Conservation (phyloP, 2,113 vertebrate genomes). For the Hypomesus transpacificus region DNA sequence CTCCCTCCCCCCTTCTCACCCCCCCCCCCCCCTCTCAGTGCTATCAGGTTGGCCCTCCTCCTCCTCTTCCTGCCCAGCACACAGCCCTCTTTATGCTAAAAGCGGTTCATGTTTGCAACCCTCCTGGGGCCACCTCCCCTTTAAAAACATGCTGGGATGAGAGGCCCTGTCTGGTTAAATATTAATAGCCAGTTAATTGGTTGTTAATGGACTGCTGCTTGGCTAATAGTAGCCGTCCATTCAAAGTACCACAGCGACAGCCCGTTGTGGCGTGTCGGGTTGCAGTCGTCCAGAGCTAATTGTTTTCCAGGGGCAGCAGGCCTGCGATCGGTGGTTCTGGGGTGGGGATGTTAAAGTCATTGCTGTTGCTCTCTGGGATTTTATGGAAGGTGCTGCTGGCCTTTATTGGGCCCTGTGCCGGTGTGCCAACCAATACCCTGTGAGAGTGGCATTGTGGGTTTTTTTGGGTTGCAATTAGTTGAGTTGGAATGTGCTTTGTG, state of each 20-base stretch:
- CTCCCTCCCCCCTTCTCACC: no score
- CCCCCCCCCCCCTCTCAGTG: constrained; percentile 36
- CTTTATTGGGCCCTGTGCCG: constrained; percentile 11
- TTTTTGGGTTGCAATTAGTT: neutral
- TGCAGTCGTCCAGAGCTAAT: constrained; percentile 60
- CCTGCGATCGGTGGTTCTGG: constrained; percentile 32
- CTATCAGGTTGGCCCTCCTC: constrained; percentile 72
- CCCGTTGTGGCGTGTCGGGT: constrained; percentile 57
- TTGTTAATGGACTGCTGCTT: constrained; percentile 76
- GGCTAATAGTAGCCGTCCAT: constrained; percentile 63
- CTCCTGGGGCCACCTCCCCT: constrained; percentile 34
- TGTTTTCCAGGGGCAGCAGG: constrained; percentile 59
- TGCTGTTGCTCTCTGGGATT: constrained; percentile 34
- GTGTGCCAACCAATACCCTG: constrained; percentile 14
- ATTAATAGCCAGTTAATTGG: constrained; percentile 79
- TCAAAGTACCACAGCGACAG: constrained; percentile 57
- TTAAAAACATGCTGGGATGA: constrained; percentile 59
- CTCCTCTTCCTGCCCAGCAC: constrained; percentile 68
- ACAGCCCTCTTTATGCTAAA: constrained; percentile 77
- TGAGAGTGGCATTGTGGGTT: neutral
- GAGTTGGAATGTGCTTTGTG: no score
- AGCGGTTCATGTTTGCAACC: constrained; percentile 76
- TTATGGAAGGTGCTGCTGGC: constrained; percentile 30
- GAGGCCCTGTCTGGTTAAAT: constrained; percentile 76
- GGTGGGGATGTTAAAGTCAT: constrained; percentile 45